Base-by-base conservation (phyloP, 2,888 invertebrate species). In the Amblyjoppa fuscipennis region DNA sequence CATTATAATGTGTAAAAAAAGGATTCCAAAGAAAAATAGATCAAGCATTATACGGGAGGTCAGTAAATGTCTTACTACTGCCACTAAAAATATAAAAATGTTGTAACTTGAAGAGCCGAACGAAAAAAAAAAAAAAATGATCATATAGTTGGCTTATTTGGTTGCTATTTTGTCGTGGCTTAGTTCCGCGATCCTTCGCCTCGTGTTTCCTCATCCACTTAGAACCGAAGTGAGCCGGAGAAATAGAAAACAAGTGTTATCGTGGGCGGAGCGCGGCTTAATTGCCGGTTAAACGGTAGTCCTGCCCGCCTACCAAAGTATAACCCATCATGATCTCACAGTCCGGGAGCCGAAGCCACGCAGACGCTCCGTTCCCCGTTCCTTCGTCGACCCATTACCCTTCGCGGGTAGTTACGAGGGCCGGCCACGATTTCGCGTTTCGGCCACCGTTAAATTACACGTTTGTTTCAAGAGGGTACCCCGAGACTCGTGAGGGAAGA, bases 241-340 rank as follows among this genome's bases (percentile, higher is more conserved):
- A 80, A 88, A 89, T 86, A 84, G 74, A 87, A 75, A 84, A 82
- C 88, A 90, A 92, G 92, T 92, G 92, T 92, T 91, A 92, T 90
- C 88, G 91, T 90, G 90, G 93, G 93, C 92, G 93, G 92, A 90
- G 92, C 90, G 88, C 88, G 90, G 86, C 91, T 92, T 93, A 94
- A 94, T 93, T 93, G 92, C 93, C 92, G 90, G 90, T 93, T 93
- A 93, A 93, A 94, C 93, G 90, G 93, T 90, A 94, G 93, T 93
- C 91, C 90, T 90, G 90, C 91, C 92, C 93, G 93, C 93, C 93
- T 92, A 93, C 93, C 90, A 91, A 92, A 92, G 92, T 90, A 93
- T 91, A 93, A 91, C 92, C 93, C 92, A 91, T 93, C 92, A 92
- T 92, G 92, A 92, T 93, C 91, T 64, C 64, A 61, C 28, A 49